phyloP scores from a whole-genome alignment of 2,113 vertebrate genomes.

The Collichthys lucidus region DNA sequence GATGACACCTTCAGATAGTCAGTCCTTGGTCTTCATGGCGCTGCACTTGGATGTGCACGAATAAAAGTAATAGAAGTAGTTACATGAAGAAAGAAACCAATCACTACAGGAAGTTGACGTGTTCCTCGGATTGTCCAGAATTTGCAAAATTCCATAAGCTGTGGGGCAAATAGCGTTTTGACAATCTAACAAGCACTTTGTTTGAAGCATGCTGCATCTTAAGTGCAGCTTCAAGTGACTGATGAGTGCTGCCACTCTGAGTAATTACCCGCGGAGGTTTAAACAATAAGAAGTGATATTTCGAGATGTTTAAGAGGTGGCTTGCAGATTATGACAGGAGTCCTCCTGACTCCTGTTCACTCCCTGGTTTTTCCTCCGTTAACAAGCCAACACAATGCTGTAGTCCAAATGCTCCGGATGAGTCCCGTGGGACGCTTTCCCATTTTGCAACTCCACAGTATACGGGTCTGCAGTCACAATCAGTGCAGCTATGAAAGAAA shows the following conservation, averaged over 20 bases:
- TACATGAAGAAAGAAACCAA: background rate
- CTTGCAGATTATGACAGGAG: slow-evolving; percentile 19
- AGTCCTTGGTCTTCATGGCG: background rate
- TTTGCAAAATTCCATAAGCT: background rate
- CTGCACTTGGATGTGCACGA: background rate
- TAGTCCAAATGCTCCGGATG: background rate
- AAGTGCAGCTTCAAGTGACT: background rate
- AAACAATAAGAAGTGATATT: no score
- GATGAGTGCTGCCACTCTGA: background rate
- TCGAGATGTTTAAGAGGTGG: background rate
- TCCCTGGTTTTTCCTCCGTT: background rate
- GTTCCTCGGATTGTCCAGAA: no score
- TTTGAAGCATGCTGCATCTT: background rate
- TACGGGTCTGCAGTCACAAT: background rate
- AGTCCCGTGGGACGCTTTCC: slow-evolving; percentile 4
- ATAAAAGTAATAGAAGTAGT: background rate
- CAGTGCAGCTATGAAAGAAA: background rate
- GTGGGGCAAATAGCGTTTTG: background rate
- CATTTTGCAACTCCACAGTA: slow-evolving; percentile 15
- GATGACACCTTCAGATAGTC: background rate
- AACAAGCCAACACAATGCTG: slow-evolving; percentile 13
- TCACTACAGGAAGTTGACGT: rapidly evolving
- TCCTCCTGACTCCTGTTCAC: background rate
- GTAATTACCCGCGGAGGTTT: background rate
- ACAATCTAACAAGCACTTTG: background rate